Evolutionary conservation across 2,113 vertebrate genomes (phyloP).

Genomic region (Raja brachyura): DNA sequence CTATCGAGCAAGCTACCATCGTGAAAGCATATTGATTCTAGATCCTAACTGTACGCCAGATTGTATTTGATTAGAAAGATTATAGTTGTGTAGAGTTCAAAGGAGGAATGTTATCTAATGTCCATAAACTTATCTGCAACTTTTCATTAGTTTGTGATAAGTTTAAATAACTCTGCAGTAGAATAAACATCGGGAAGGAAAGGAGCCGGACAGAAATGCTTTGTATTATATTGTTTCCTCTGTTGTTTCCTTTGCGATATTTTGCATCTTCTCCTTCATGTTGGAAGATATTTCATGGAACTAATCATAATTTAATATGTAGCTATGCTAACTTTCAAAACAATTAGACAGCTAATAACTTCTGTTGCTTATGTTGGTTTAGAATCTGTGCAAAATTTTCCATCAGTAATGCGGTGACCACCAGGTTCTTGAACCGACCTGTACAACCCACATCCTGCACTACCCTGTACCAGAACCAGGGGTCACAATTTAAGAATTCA

Average conservation of each 20-base stretch:
- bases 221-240: neutral
- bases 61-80: neutral
- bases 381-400: too few relatives aligned
- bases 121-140: neutral
- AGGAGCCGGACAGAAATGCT: neutral
- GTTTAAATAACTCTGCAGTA: neutral
- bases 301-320: neutral
- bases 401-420: too few relatives aligned
- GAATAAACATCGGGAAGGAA: neutral
- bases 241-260: neutral
- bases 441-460: too few relatives aligned
- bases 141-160: neutral
- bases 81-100: neutral
- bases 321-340: neutral
- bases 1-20: neutral
- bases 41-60: neutral
- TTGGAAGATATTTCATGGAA: neutral
- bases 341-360: neutral
- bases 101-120: conserved; percentile 7
- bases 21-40: neutral
- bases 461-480: too few relatives aligned
- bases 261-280: too few relatives aligned
- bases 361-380: neutral
- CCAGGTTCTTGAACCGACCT: too few relatives aligned
- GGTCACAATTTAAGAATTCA: too few relatives aligned